Base-by-base conservation (phyloP, 1,140 invertebrate genomes). In the Platyscapa corneri region DNA sequence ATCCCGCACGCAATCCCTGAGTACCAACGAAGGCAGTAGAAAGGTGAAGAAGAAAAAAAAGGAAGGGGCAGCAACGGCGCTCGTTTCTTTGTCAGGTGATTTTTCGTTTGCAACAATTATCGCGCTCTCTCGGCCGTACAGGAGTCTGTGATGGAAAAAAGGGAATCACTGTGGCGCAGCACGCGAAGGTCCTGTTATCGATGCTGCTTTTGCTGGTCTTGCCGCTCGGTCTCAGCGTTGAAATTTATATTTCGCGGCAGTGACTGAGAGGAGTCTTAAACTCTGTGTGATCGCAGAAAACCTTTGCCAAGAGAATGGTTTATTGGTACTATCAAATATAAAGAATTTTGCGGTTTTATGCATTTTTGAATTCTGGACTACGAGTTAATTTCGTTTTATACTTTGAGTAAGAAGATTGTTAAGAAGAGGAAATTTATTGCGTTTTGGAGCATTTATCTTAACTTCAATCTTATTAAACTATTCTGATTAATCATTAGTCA, bases 151-250 rank as follows among this genome's bases (percentile, higher is more conserved):
- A 0, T n/a, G 23, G 20, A 56, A 78, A 70, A 81, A 81, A 79
- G 42, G 34, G 42, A 46, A 23, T 39, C 53, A 78, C 37, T 65
- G 65, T 10, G 10, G 76, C n/a, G 42, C 10, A n/a, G 64, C 85
- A 83, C 85, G 85, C 85, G 80, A 82, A 49, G 79, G 42, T 78
- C 75, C 60, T 86, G 84, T 77, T 86, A 86, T 86, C 79, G 77
- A 79, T 60, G 75, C 65, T 37, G 34, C 70, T 34, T n/a, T n/a
- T n/a, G n/a, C n/a, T n/a, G n/a, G n/a, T n/a, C n/a, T n/a, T 56
- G 42, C 53, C 53, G 20, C 18, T 60, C n/a, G 49, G 49, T 14
- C 75, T 60, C 42, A 14, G 27, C 7, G n/a, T 18, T 76, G 23
- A 75, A 75, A 75, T 83, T 75, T 75, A 75, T 72, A 64, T 82